These are phyloP conservation scores for Paralvinella palmiformis DNA, from an alignment of 1,140 invertebrate species.

Conservation along the genomic window DNA sequence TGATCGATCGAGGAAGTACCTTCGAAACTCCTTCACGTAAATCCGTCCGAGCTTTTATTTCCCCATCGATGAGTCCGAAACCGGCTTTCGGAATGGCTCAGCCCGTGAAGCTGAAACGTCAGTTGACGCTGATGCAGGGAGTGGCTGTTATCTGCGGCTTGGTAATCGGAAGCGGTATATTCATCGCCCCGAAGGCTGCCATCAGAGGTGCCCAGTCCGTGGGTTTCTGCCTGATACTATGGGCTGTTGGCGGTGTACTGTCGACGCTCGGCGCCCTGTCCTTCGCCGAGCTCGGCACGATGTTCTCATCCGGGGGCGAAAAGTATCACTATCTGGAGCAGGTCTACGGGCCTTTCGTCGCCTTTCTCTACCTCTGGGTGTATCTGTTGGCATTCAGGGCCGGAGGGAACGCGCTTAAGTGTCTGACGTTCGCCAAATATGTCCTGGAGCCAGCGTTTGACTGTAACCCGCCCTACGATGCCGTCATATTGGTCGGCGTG, in stretches of 20 bases:
- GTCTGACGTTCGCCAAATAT: too few relatives aligned
- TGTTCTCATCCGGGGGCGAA: slow-evolving; percentile 91
- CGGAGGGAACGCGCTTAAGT: too few relatives aligned
- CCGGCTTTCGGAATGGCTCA: too few relatives aligned
- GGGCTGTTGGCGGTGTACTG: slow-evolving; percentile 6
- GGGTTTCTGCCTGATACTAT: slow-evolving; percentile 6
- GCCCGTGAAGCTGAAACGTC: slow-evolving; percentile 19
- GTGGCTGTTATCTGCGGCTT: slow-evolving; percentile 24
- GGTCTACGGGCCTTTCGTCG: slow-evolving; percentile 48
- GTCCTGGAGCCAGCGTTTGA: too few relatives aligned
- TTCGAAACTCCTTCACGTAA: too few relatives aligned
- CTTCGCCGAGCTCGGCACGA: slow-evolving; percentile 55
- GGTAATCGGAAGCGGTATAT: slow-evolving; percentile 48
- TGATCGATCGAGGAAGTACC: too few relatives aligned
- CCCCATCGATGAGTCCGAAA: too few relatives aligned
- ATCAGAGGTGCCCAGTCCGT: neutral
- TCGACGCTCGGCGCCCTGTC: neutral
- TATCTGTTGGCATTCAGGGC: too few relatives aligned
- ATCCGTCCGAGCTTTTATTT: too few relatives aligned
- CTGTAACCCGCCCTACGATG: too few relatives aligned
- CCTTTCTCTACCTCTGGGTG: too few relatives aligned
- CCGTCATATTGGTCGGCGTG: too few relatives aligned
- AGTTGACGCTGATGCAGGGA: slow-evolving; percentile 18
- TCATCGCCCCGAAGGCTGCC: slow-evolving; percentile 3
- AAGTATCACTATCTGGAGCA: slow-evolving; percentile 87